Evolutionary conservation across 1,140 invertebrate species (phyloP).

Genomic region (Drosophila micromelanica): DNA sequence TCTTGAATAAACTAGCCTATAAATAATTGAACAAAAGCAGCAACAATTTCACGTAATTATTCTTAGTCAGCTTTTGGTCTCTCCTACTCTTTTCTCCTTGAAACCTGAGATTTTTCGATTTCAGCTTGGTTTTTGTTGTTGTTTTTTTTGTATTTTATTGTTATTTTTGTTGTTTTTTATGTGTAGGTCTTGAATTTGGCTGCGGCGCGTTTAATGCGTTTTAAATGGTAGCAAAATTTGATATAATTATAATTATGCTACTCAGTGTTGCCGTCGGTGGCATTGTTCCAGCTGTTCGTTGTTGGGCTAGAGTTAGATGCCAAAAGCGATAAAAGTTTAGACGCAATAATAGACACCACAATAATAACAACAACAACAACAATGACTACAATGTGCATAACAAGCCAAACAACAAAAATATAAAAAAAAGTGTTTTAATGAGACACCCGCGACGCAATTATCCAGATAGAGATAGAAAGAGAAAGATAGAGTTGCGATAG

Average conservation of each 20-base stretch:
- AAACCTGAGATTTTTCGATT: constrained; percentile 3
- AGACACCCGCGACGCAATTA: constrained; percentile 51
- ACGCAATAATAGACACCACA: constrained; percentile 65
- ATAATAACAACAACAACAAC: constrained; percentile 36
- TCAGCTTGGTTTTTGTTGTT: constrained; percentile 5
- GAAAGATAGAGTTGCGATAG: constrained; percentile 5
- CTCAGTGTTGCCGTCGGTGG: constrained; percentile 37
- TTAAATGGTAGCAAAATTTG: constrained; percentile 83
- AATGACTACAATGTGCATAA: constrained; percentile 41
- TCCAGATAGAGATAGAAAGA: constrained; percentile 14
- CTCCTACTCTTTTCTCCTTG: constrained; percentile 7
- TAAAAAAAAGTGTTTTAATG: constrained; percentile 43
- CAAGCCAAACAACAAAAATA: constrained; percentile 49
- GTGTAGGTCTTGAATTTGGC: constrained; percentile 27
- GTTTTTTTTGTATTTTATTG: not conserved
- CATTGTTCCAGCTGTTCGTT: constrained; percentile 42
- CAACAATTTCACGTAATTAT: constrained; percentile 69
- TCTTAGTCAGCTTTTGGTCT: constrained; percentile 24
- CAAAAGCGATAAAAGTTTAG: constrained; percentile 60
- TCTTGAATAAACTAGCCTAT: constrained; percentile 71
- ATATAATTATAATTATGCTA: constrained; percentile 82
- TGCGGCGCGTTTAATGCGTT: constrained; percentile 77
- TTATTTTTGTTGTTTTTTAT: constrained; percentile 25
- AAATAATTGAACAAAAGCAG: constrained; percentile 77
- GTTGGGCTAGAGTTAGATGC: constrained; percentile 23